Evolutionary conservation across 92 coral and sea anemone species (phyloP).

Genomic region (Micromussa lordhowensis): DNA sequence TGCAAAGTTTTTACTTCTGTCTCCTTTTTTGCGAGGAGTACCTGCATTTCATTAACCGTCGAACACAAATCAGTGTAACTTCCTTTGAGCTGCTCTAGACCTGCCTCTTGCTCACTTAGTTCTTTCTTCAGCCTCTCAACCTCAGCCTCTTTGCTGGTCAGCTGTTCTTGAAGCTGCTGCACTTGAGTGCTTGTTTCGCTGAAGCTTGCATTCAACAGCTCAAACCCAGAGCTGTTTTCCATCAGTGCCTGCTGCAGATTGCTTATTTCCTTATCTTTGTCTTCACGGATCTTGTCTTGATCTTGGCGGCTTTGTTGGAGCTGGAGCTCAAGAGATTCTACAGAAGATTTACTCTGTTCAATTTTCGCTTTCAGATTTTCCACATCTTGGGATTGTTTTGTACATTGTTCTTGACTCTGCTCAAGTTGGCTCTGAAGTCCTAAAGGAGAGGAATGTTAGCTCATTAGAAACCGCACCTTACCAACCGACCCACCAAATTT

Average conservation of each 20-base stretch:
- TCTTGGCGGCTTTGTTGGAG: slow-evolving; percentile 23
- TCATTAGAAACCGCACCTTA: background rate
- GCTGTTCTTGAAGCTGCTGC: slow-evolving; percentile 57
- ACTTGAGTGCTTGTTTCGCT: slow-evolving; percentile 52
- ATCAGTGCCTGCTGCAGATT: slow-evolving; percentile 38
- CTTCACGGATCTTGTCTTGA: slow-evolving; percentile 15
- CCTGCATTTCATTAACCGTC: slow-evolving; percentile 43
- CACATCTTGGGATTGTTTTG: slow-evolving; percentile 28
- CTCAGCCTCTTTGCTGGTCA: slow-evolving; percentile 60
- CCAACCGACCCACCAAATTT: background rate
- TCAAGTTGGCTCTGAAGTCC: slow-evolving; percentile 38
- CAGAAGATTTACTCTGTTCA: background rate
- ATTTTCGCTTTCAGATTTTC: slow-evolving; percentile 32
- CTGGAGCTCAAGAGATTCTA: slow-evolving; percentile 30
- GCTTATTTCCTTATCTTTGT: slow-evolving; percentile 40
- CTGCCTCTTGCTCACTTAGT: slow-evolving; percentile 20
- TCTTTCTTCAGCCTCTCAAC: slow-evolving; percentile 30
- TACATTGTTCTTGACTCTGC: slow-evolving; percentile 49
- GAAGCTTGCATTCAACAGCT: slow-evolving; percentile 43
- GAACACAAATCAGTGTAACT: slow-evolving; percentile 47
- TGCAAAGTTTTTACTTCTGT: slow-evolving; percentile 11
- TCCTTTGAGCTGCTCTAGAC: slow-evolving; percentile 32
- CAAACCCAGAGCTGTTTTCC: slow-evolving; percentile 54
- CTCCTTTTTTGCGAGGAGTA: slow-evolving; percentile 42
- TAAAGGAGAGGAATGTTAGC: background rate